phyloP scores from a whole-genome alignment of 2,797 vertebrate species.

The Harpagifer antarcticus region DNA sequence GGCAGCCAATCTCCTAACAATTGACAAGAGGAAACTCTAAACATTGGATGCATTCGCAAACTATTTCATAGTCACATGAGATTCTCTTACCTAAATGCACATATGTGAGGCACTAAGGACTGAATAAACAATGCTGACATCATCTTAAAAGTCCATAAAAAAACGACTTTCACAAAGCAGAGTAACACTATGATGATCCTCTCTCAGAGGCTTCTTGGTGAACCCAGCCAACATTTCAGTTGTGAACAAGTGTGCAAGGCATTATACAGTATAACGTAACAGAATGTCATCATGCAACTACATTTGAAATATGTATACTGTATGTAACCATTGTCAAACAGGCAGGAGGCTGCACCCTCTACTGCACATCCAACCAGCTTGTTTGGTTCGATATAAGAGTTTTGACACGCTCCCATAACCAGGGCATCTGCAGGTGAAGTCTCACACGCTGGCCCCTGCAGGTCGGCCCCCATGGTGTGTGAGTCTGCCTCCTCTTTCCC shows the following conservation, averaged over 20 bases:
- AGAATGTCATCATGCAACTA: constrained; percentile 46
- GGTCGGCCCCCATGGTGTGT: constrained; percentile 66
- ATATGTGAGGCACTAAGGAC: constrained; percentile 22
- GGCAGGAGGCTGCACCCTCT: constrained; percentile 21
- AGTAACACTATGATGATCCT: constrained; percentile 46
- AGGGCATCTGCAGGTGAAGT: constrained; percentile 1
- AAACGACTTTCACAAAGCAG: constrained; percentile 44
- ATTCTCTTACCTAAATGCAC: constrained; percentile 48
- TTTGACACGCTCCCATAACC: constrained; percentile 31
- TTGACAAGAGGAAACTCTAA: constrained; percentile 5
- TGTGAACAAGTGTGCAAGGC: constrained; percentile 38
- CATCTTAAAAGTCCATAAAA: constrained; percentile 27
- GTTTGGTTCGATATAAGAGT: constrained; percentile 38
- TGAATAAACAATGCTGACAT: constrained; percentile 27
- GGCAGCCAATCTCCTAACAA: constrained; percentile 17
- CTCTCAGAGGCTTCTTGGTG: constrained; percentile 60
- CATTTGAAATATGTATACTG: constrained; percentile 45
- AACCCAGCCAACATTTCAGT: constrained; percentile 74
- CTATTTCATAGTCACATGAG: constrained; percentile 10
- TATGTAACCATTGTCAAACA: constrained; percentile 39
- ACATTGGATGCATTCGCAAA: constrained; percentile 27
- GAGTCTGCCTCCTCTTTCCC: constrained; percentile 56
- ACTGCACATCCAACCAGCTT: constrained; percentile 26
- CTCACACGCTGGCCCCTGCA: constrained; percentile 76
- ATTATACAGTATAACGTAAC: constrained; percentile 42